Conservation (phyloP, 2,113 vertebrate genomes). For the Calidris pugnax region DNA sequence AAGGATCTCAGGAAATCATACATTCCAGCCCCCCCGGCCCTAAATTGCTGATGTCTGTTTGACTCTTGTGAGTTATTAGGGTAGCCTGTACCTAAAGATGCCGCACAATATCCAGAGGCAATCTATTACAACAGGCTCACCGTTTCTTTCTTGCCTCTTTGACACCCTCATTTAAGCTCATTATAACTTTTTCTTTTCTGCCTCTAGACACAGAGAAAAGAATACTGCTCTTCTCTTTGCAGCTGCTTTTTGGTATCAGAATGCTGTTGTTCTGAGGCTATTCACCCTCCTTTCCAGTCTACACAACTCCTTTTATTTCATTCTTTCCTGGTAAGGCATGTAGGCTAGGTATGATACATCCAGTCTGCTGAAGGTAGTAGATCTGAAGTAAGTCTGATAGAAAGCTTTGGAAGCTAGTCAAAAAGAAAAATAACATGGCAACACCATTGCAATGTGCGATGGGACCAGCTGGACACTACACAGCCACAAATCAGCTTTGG, state of each 20-base stretch:
- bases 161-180: not conserved
- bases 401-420: not conserved
- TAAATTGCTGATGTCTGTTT: accelerated
- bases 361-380: not conserved
- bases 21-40: not conserved
- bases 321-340: not conserved
- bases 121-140: not conserved
- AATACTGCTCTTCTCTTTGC: not conserved
- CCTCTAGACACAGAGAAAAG: not conserved
- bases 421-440: not conserved
- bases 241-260: not conserved
- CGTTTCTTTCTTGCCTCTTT: not conserved
- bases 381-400: not conserved
- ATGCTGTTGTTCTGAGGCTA: not conserved
- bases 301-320: not conserved
- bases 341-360: not conserved
- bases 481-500: not conserved
- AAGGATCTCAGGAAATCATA: not conserved
- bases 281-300: not conserved
- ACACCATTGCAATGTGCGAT: not conserved
- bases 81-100: not conserved
- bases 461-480: not conserved
- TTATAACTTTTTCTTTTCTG: not conserved
- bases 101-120: not conserved
- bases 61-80: not conserved